Percentiles rank a stretch among this genome's conserved stretches.
These are phyloP conservation scores for Vicugna pacos DNA, from an alignment of 2,113 vertebrate genomes.

Conservation along the genomic window DNA sequence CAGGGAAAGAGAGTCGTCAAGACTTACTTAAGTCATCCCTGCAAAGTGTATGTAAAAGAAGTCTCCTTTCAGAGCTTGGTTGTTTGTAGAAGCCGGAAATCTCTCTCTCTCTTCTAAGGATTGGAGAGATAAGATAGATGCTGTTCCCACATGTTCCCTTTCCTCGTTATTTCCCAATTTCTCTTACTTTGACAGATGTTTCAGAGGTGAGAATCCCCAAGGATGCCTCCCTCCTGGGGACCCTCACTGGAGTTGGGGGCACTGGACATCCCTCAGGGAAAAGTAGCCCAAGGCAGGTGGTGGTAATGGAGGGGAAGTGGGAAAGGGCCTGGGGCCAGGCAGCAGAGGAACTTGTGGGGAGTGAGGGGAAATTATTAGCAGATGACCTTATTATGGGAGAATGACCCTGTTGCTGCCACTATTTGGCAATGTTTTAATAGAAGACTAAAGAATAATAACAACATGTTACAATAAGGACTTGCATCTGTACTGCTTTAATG, in stretches of 20 bases:
- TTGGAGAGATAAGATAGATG: not conserved
- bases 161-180: not conserved
- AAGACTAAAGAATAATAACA: not conserved
- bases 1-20: slow-evolving; percentile 90
- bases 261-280: not conserved
- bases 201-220: not conserved
- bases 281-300: not conserved
- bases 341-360: not conserved
- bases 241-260: not conserved
- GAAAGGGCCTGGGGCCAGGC: not conserved
- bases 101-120: slow-evolving; percentile 57
- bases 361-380: not conserved
- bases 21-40: slow-evolving; percentile 90
- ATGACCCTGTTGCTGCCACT: not conserved
- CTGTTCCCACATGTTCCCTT: not conserved
- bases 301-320: not conserved
- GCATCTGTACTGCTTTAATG: not conserved
- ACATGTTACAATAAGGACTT: not conserved
- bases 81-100: slow-evolving; percentile 70
- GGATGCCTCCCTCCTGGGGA: not conserved
- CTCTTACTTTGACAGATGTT: slow-evolving; percentile 9
- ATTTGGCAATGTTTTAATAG: not conserved
- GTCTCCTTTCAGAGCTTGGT: slow-evolving; percentile 74
- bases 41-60: slow-evolving; percentile 89
- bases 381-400: not conserved